Base-by-base conservation (phyloP, 2,113 vertebrate species). In the Oncorhynchus masou region DNA sequence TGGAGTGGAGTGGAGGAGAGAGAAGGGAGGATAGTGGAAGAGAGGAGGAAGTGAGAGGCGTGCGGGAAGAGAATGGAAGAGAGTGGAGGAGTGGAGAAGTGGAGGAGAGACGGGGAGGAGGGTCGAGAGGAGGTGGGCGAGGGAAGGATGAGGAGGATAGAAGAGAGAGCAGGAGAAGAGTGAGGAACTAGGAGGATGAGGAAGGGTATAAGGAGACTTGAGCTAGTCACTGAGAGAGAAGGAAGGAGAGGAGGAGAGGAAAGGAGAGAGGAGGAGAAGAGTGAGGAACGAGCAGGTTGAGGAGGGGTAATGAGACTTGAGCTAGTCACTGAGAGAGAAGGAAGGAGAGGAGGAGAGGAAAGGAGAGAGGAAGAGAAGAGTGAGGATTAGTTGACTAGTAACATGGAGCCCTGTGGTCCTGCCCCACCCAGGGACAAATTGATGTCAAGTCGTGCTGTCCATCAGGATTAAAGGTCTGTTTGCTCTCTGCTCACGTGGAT, bases 401-500 rank as follows among this genome's bases (percentile, higher is more conserved):
- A 27, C 4, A 25, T 1, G 25, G 25, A 91, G 85, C 89, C 91
- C 82, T 49, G 79, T 87, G 89, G 92, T 91, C 31, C 74, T 92
- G 92, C 86, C 83, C 94, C 94, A 34, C 92, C 90, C 81, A 86
- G 94, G 92, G 94, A 95, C 92, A 94, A 94, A 95, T 91, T 86
- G 90, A 95, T 95, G 95, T 96, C 92, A 95, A 94, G 90, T 95
- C 94, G 93, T 91, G 92, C 92, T 94, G 93, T 94, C 94, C 93
- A 92, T 94, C 91, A 96, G 93, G 95, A 97, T 97, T 96, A 96
- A 96, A 91, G 90, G 92, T 91, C 90, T 95, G 92, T 95, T 96
- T 95, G 93, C 93, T 93, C 93, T 96, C 92, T 88, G 76, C 92
- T 94, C 90, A 90, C 89, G 87, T 91, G 92, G 94, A 93, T 94